Percentiles rank a stretch among this genome's conserved stretches.
Evolutionary conservation across 2,113 vertebrate species (phyloP).

Genomic region (Harpagus bidentatus): DNA sequence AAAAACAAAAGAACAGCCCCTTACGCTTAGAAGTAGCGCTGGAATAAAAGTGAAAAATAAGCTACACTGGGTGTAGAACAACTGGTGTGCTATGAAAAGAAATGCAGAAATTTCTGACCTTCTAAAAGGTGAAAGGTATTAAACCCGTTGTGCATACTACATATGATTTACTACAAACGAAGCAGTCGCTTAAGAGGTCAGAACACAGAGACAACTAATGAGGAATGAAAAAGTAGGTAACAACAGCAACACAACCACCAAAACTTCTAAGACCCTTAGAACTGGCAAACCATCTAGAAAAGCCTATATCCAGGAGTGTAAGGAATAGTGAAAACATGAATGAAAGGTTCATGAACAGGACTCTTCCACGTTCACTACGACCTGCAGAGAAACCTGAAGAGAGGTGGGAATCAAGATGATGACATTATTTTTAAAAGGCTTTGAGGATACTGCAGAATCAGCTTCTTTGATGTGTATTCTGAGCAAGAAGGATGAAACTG

Average conservation of each 20-base stretch:
- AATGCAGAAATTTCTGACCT: background rate
- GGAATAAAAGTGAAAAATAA: background rate
- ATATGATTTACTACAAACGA: background rate
- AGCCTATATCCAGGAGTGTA: background rate
- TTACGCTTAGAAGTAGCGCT: background rate
- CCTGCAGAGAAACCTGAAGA: background rate
- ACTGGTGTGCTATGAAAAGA: background rate
- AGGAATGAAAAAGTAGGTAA: background rate
- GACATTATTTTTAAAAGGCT: background rate
- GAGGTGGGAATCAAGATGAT: background rate
- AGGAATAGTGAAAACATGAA: background rate
- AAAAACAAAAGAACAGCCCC: background rate
- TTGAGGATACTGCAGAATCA: background rate
- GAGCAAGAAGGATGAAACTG: background rate
- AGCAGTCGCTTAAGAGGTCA: background rate
- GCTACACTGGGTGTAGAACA: background rate
- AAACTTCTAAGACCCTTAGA: background rate
- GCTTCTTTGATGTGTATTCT: background rate
- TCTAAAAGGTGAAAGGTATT: background rate
- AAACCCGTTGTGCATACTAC: background rate
- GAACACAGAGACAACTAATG: background rate
- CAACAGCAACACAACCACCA: background rate
- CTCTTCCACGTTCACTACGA: background rate
- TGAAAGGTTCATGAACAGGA: background rate
- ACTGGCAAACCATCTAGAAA: background rate